A percentile compares a stretch with the other conserved stretches of the same genome.
phyloP scores from a whole-genome alignment of 2,888 invertebrate species.

The Sminthurides aquaticus region DNA sequence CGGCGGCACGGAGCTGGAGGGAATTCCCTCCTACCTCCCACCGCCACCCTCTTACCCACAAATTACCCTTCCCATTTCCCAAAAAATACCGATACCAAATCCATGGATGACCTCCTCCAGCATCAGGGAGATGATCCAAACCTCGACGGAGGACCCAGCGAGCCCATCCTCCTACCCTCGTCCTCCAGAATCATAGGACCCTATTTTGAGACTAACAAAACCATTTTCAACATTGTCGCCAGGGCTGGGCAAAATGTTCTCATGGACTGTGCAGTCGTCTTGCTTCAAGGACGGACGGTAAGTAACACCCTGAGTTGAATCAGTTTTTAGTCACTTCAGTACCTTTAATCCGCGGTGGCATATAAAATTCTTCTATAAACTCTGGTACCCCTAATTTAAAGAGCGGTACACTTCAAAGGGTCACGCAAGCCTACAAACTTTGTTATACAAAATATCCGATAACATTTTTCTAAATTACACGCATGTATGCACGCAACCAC shows the following conservation, averaged over 20 bases:
- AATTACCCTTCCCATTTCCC: not conserved
- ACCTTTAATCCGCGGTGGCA: too few species aligned
- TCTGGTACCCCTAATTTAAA: too few species aligned
- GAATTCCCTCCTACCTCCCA: not conserved
- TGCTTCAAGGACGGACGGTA: constrained; percentile 57
- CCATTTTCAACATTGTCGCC: constrained; percentile 54
- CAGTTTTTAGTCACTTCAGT: not conserved
- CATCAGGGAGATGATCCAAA: not conserved
- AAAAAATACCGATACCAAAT: not conserved
- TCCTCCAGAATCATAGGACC: constrained; percentile 47
- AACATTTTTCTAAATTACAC: too few species aligned
- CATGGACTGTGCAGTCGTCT: constrained; percentile 56
- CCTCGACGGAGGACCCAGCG: not conserved
- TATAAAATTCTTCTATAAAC: too few species aligned
- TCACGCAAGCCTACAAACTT: too few species aligned
- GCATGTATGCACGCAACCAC: too few species aligned
- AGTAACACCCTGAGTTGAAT: too few species aligned
- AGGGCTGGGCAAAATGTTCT: constrained; percentile 55
- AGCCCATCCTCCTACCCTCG: constrained; percentile 22
- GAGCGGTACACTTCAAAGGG: too few species aligned
- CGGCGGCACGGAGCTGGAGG: too few species aligned
- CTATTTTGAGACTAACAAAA: constrained; percentile 56
- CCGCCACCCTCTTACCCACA: not conserved
- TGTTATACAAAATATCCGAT: too few species aligned
- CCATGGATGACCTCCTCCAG: not conserved